These are phyloP conservation scores for Blastomussa wellsi DNA, from an alignment of 92 coral and sea anemone genomes.

Conservation along the genomic window DNA sequence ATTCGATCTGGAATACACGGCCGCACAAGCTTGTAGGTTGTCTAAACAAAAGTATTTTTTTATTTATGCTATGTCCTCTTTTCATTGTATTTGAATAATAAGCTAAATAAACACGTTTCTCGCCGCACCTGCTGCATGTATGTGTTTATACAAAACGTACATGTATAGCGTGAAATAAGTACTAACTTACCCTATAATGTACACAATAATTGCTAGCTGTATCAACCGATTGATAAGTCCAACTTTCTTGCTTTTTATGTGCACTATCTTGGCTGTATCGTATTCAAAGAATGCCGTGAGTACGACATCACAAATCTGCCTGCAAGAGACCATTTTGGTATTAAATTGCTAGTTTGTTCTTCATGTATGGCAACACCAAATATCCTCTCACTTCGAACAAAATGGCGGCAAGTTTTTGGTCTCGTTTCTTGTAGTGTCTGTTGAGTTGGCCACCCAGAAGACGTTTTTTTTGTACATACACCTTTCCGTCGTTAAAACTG, in stretches of 20 bases:
- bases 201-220: conserved; percentile 71
- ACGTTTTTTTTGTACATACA: not conserved
- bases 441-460: no score
- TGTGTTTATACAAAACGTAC: not conserved
- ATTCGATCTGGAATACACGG: no score
- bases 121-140: not conserved
- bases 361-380: not conserved
- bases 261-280: conserved; percentile 85
- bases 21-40: no score
- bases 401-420: not conserved
- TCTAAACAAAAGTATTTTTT: no score
- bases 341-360: not conserved
- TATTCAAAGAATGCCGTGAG: conserved; percentile 67
- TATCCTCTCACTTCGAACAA: not conserved
- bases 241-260: conserved; percentile 84
- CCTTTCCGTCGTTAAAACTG: not conserved
- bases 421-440: not conserved
- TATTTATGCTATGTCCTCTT: no score
- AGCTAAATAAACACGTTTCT: no score
- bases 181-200: conserved; percentile 78
- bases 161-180: not conserved
- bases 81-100: no score
- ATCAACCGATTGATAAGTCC: conserved; percentile 77
- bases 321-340: conserved; percentile 45
- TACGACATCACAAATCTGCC: conserved; percentile 33